Base-by-base conservation (phyloP, 2,113 vertebrate genomes). In the Clarias batrachus region DNA sequence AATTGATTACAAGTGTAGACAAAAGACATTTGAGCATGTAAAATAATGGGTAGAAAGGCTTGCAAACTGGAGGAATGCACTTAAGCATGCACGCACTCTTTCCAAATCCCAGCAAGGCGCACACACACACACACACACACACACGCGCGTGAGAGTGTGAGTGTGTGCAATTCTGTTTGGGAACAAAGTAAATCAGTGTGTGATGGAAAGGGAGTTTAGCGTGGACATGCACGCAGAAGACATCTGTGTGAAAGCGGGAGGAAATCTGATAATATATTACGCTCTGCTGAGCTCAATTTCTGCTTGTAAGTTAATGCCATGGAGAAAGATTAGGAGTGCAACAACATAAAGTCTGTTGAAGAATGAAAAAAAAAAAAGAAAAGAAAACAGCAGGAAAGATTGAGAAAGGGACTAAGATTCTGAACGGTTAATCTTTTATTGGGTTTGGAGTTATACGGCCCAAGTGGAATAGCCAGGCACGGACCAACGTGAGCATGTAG, bases 321-420 rank as follows among this genome's bases (percentile, higher is more conserved):
- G 27, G 85, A 76, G 87, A 85, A 83, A 86, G 87, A 89, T 89
- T 88, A 74, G 88, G 87, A 88, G 76, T 74, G 86, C 89, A 86
- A 77, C 83, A 87, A 93, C 87, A 92, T 83, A 88, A 78, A 89
- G 52, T 87, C 89, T 88, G 88, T 88, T 30, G 81, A 52, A 84
- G 68, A 83, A 59, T 73, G 48, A 66, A 82, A 73, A 73, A 88
- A 87, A 89, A 86, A 71, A 83, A 59, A 76, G 30, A 70, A 80
- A 74, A 71, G 88, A 88, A 89, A 86, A 65, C 86, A 89, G 81
- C 87, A 86, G 84, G 82, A 92, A 81, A 88, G 87, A 90, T 79
- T 79, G 19, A 60, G 11, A 62, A 6, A 78, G 84, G 89, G 7
- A 91, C 86, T 77, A 65, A 86, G 70, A 71, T 54, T 73, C 57